phyloP scores from a whole-genome alignment of 1,140 invertebrate species.

The Idris sp. region DNA sequence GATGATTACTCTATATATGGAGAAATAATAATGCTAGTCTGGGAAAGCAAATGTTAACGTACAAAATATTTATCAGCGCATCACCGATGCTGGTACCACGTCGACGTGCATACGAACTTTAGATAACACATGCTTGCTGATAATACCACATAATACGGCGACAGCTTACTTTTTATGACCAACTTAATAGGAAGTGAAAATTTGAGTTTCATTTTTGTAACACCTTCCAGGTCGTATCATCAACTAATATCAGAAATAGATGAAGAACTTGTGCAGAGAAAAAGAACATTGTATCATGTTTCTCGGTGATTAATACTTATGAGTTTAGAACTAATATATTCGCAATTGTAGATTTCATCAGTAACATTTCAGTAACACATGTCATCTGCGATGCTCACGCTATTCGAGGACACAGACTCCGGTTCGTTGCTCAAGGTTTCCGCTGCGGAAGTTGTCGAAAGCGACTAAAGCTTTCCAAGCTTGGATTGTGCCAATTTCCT shows the following conservation, averaged over 20 bases:
- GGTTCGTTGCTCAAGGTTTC: conserved; percentile 57
- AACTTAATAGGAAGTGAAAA: neutral
- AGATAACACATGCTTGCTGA: conserved; percentile 27
- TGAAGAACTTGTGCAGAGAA: too few species aligned
- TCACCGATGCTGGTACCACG: conserved; percentile 45
- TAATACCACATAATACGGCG: conserved; percentile 28
- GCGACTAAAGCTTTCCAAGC: conserved; percentile 55
- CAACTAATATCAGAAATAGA: neutral
- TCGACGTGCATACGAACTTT: conserved; percentile 19
- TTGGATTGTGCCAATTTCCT: conserved; percentile 58
- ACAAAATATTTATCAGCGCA: conserved; percentile 54
- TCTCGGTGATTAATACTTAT: too few species aligned
- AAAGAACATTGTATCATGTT: too few species aligned
- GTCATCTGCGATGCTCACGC: conserved; percentile 29
- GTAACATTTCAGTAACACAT: conserved; percentile 47
- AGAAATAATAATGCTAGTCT: conserved; percentile 52
- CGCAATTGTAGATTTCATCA: conserved; percentile 52
- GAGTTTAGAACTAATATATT: too few species aligned
- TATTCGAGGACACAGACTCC: conserved; percentile 36
- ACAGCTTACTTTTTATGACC: conserved; percentile 11
- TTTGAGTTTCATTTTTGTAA: neutral
- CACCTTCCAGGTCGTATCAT: too few species aligned
- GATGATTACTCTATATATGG: conserved; percentile 48
- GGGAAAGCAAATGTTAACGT: conserved; percentile 52
- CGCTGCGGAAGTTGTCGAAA: conserved; percentile 59